Percentiles rank a stretch among this genome's conserved stretches.
Evolutionary conservation across 2,113 vertebrate genomes (phyloP).

Genomic region (Sciurus niger): DNA sequence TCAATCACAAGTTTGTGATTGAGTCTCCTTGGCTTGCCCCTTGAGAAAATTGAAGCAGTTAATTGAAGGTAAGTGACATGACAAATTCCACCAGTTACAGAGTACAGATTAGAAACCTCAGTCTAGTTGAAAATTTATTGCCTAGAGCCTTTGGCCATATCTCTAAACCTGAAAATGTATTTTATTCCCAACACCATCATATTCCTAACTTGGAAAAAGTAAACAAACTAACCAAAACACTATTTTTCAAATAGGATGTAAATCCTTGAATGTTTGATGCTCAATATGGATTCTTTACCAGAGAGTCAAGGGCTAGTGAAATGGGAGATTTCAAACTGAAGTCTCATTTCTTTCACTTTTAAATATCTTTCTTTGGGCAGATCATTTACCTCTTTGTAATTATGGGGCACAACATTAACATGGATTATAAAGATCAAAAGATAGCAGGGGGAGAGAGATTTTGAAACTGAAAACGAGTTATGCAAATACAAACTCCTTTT

Average conservation of each 20-base stretch:
- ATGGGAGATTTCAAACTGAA: not conserved
- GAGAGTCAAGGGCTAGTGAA: not conserved
- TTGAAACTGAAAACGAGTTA: not conserved
- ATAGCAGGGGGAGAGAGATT: not conserved
- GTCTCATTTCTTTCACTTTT: not conserved
- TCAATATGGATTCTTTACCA: not conserved
- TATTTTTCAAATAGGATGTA: not conserved
- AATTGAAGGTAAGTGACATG: slow-evolving; percentile 58
- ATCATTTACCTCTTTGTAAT: not conserved
- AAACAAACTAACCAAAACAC: slow-evolving; percentile 11
- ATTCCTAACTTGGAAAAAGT: slow-evolving; percentile 16
- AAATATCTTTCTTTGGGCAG: not conserved
- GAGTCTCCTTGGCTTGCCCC: slow-evolving; percentile 44
- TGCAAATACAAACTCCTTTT: not conserved
- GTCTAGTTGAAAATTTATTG: slow-evolving; percentile 57
- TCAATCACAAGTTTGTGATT: slow-evolving; percentile 55
- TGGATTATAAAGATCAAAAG: not conserved
- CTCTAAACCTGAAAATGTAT: slow-evolving; percentile 32
- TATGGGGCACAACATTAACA: not conserved
- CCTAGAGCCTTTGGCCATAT: not conserved
- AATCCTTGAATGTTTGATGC: not conserved
- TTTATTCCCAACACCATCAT: not conserved
- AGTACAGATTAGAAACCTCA: slow-evolving; percentile 35
- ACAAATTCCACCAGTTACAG: slow-evolving; percentile 39
- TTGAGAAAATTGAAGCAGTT: slow-evolving; percentile 69